phyloP scores from a whole-genome alignment of 2,113 vertebrate genomes.

The Plecturocebus donacophilus region DNA sequence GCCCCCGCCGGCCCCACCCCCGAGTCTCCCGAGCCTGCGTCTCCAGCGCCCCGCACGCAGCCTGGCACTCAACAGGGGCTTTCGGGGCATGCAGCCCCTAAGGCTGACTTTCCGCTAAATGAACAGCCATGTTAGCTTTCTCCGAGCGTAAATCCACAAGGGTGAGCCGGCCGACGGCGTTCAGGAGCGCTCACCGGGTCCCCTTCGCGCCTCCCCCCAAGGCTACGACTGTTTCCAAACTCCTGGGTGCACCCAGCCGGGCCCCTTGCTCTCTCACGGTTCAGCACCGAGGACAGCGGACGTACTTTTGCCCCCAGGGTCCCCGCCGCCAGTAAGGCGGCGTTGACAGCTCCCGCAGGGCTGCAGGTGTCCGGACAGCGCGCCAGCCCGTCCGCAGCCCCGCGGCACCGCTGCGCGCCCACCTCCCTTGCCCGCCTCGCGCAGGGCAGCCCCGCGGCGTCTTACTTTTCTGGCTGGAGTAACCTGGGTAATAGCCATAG shows the following conservation, averaged over 20 bases:
- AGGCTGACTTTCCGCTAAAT: constrained; percentile 16
- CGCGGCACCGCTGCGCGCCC: not conserved
- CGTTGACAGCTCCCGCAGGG: not conserved
- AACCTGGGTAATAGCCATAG: constrained; percentile 98
- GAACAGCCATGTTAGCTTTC: constrained; percentile 50
- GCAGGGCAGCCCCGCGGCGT: constrained; percentile 46
- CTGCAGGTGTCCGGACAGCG: constrained; percentile 62
- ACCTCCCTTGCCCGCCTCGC: not conserved
- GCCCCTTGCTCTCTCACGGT: not conserved
- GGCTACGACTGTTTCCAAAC: constrained; percentile 63
- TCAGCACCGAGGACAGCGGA: constrained; percentile 64
- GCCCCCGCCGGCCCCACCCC: not conserved
- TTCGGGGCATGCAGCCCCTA: not conserved
- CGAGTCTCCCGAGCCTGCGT: not conserved
- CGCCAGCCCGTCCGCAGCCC: not conserved
- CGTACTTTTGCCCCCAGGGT: not conserved
- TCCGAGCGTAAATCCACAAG: not conserved
- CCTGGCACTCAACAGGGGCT: constrained; percentile 2
- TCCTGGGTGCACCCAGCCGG: not conserved
- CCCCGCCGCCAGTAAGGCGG: not conserved
- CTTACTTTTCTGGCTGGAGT: constrained; percentile 98
- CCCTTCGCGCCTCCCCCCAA: not conserved
- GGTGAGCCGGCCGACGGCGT: not conserved
- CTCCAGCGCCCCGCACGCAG: not conserved
- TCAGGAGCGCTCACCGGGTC: not conserved